Evolutionary conservation across 2,888 invertebrate species (phyloP), one percentile per base, ranked within the genome.

Genomic region (Ichneumon xanthorius): DNA sequence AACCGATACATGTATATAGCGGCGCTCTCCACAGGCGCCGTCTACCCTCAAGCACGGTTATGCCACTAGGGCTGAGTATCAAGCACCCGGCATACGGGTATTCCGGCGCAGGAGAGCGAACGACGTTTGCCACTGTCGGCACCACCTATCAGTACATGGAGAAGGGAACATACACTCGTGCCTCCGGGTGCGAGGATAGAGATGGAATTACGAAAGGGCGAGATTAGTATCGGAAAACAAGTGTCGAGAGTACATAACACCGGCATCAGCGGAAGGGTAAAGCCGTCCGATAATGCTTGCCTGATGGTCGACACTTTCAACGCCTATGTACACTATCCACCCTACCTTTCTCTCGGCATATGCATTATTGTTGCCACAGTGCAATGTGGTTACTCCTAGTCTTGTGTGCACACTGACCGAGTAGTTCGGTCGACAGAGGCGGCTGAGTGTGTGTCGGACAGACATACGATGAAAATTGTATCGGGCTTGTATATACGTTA

Each of bases 211-310:
- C 30, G 30, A 53, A 65, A 65, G 19, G 5, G 65, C 50, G 63
- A 53, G 50, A 65, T 76, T 65, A 65, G 53, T 65, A 76, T 65
- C 65, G 50, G 22, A 16, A 19, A 76, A 33, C 37, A 67, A 61
- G 26, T 65, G 48, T 65, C 37, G 16, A 50, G 26, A 65, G 22
- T 50, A 65, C 30, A 16, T 50, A 63, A 65, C 48, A 33, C 76
- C 61, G 22, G 7, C 22, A 50, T 16, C 19, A 26, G 6, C 61
- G 30, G 16, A 50, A 33, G 7, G 16, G 75, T 22, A 65, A 48
- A 76, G 65, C 50, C 65, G 6, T 76, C 53, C 76, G 22, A 65
- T 76, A 65, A 76, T 76, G 65, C 65, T 50, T 76, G 65, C 50
- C 50, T n/a, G 30, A 9, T 65, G 75, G 63, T 50, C 65, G 33